Evolutionary conservation across 1,140 invertebrate genomes (phyloP), one percentile per base, ranked within the genome.

Genomic region (Bombus fervidus): DNA sequence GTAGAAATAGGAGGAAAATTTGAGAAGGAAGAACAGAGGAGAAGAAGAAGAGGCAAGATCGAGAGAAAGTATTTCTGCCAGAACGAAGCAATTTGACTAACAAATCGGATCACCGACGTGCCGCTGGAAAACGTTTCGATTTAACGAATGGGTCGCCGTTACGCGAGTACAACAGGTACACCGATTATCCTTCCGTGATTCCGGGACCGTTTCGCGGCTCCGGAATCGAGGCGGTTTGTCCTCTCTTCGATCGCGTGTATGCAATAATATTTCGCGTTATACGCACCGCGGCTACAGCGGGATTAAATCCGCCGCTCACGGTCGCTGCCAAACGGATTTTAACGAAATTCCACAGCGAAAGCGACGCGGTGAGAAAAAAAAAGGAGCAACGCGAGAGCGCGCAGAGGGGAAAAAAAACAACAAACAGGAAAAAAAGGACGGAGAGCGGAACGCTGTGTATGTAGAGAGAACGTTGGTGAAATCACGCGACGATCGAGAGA

Each of bases 161-260:
- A 43, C 82, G 82, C 47, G 47, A 8, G 69, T 68, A 84, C 82
- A 84, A 84, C 82, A 84, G 82, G 82, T 84, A 84, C 82, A 57
- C 74, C 82, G 83, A 85, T 85, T 80, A 79, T 80, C 76, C 76
- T 85, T 64, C 18, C 74, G 82, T 62, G 82, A 71, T 78, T 69
- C 64, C 75, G 82, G 64, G 47, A 37, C 47, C 64, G 74, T 83
- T 83, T 22, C 82, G 47, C 47, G 75, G 75, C n/a, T 72, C 74
- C 74, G 73, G 43, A 77, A 77, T 83, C 62, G 81, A 77, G 74
- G 62, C 74, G 72, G 81, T 28, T 47, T 74, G 72, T 68, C 53
- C 72, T 69, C 74, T 47, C 28, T 77, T 83, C 62, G 74, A 83
- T 77, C 73, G 43, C 9, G 43, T 77, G 64, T 57, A 31, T 37